Evolutionary conservation across 2,113 vertebrate species (phyloP), one percentile per base, ranked within the genome.

Genomic region (Pardalotus punctatus): DNA sequence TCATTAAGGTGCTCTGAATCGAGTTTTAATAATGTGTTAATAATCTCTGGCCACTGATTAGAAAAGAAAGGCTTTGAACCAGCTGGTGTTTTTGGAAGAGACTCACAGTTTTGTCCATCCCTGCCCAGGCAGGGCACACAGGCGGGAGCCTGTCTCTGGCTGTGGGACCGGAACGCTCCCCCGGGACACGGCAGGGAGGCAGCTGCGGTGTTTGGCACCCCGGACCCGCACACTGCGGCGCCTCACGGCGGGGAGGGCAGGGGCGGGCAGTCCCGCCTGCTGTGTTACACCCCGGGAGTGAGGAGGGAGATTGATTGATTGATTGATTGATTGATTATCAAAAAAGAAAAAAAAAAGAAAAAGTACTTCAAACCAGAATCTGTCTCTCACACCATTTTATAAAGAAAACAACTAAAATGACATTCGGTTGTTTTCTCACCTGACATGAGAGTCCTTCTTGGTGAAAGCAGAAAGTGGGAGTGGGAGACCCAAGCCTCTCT

Each of bases 11-110:
- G 71, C 82, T 85, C 70, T 24, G 85, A 91, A 77, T 38, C n/a
- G 58, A 73, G 78, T 91, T 96, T 91, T 90, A 95, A 94, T 93
- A 90, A 86, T 27, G 82, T 81, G 85, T 60, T 96, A 95, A 94
- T 90, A 95, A 94, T 80, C 73, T 28, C 67, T 24, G 54, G 73
- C 48, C 64, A 8, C 28, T 33, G 81, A 64, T 72, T 76, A 8
- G 73, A 31, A 76, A 13, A 50, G 22, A 20, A 42, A 53, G 42
- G 36, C 57, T 91, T n/a, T 16, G 78, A 57, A 11, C 5, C 57
- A 72, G 81, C 70, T 29, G 86, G 31, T 23, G 62, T 15, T 0
- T 29, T 50, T 12, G 50, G 47, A 43, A 50, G 33, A 23, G 54
- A 9, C 20, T 17, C 50, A 14, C 27, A 4, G 10, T 5, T 25